phyloP scores from a whole-genome alignment of 2,113 vertebrate genomes.

The Onychostoma macrolepis region DNA sequence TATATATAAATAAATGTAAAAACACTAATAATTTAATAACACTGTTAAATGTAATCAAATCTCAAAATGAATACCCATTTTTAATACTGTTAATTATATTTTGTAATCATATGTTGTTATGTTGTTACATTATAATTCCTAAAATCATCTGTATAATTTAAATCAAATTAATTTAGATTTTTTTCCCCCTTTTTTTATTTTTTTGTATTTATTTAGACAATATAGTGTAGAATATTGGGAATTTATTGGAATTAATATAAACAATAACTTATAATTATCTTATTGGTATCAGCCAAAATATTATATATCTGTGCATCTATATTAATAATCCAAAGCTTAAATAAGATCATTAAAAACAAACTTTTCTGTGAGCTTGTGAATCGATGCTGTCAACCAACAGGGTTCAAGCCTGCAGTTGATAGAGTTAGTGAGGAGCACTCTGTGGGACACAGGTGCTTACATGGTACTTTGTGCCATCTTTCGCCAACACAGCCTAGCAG shows the following conservation, averaged over 20 bases:
- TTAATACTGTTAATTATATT: neutral
- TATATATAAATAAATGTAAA: too few relatives aligned
- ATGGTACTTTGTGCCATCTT: slow-evolving; percentile 7
- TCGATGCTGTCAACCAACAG: neutral
- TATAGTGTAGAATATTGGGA: neutral
- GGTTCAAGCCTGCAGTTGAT: neutral
- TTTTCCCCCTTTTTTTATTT: too few relatives aligned
- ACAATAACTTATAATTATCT: neutral
- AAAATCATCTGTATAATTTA: too few relatives aligned
- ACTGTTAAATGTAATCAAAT: neutral
- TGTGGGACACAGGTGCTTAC: slow-evolving; percentile 17
- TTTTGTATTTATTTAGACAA: too few relatives aligned
- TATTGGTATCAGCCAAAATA: neutral
- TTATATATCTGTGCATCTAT: neutral
- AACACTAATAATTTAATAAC: too few relatives aligned
- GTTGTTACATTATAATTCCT: too few relatives aligned
- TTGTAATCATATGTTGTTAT: neutral
- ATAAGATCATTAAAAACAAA: neutral
- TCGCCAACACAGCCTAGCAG: slow-evolving; percentile 14
- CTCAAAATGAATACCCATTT: neutral
- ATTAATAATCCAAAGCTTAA: neutral
- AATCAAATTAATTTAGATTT: too few relatives aligned
- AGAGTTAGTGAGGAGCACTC: neutral
- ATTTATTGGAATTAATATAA: neutral
- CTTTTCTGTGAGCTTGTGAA: neutral